Base-by-base conservation (phyloP, 2,113 vertebrate species). In the Megaptera novaeangliae region DNA sequence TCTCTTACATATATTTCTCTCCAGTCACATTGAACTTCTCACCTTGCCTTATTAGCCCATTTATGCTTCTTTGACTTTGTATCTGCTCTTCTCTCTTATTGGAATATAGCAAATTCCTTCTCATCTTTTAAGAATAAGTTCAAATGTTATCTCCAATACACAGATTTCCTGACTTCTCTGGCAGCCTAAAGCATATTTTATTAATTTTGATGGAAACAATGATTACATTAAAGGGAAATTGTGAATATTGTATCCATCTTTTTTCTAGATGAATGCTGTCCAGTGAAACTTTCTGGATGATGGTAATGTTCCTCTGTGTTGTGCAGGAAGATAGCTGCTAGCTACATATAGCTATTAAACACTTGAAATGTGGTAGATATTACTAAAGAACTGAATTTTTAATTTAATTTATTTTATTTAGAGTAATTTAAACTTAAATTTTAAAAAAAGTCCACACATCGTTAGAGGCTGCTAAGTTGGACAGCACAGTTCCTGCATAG, bases 381-480 rank as follows among this genome's bases (percentile, higher is more conserved):
- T 55, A 52, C 14, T 55, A 29, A 86, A 41, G 31, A 69, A 94
- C 20, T 46, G 41, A 85, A 66, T 49, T 93, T 86, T 89, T 55
- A 29, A 72, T 93, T 94, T 9, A 77, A 21, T 77, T 74, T n/a
- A 72, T 71, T 83, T 74, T 27, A 66, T 74, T 95, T 93, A 87
- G 57, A 75, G 81, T 63, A 77, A 87, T 81, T 78, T 92, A 69
- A 90, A 86, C 78, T 74, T 81, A n/a, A 93, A 77, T 75, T 75
- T 83, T 31, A 15, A 34, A 61, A 91, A 77, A 41, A n/a, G 23
- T 29, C 21, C 57, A 93, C 13, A 10, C 46, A 20, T 55, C 8
- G 25, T 31, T 84, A 75, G 14, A 41, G n/a, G 8, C 4, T 61
- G 23, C 55, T 78, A 57, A n/a, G 55, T 14, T 88, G 39, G 2